Conservation (phyloP, 2,888 invertebrate genomes). For the Maniola hyperantus region DNA sequence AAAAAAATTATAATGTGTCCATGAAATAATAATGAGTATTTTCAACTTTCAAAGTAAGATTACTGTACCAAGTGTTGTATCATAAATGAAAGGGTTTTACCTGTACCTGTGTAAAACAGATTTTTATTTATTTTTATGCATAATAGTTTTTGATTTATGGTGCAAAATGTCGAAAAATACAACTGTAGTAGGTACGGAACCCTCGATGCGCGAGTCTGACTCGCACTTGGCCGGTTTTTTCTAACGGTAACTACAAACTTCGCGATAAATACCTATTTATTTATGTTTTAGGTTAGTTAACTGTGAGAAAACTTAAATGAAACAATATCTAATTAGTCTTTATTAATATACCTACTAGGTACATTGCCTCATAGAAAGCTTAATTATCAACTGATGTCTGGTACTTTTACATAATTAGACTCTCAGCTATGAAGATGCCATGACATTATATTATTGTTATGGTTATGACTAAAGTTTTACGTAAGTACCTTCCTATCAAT, state of each 20-base stretch:
- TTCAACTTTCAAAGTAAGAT: no score
- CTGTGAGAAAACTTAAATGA: conserved; percentile 18
- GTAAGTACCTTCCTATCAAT: no score
- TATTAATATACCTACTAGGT: neutral
- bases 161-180: no score
- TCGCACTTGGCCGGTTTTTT: neutral
- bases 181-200: no score
- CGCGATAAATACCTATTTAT: neutral
- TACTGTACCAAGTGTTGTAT: no score
- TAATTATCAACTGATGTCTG: neutral
- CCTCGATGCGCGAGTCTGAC: no score
- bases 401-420: neutral
- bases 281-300: neutral
- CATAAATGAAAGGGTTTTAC: no score
- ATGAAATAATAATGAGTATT: no score
- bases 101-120: no score
- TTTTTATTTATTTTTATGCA: no score
- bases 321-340: conserved; percentile 23
- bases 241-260: neutral
- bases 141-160: no score
- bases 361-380: conserved; percentile 5
- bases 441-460: conserved; percentile 1
- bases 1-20: no score
- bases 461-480: neutral
- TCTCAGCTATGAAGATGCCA: conserved; percentile 11